These are phyloP conservation scores for Seriola rivoliana DNA, from an alignment of 2,113 vertebrate species.

Conservation along the genomic window DNA sequence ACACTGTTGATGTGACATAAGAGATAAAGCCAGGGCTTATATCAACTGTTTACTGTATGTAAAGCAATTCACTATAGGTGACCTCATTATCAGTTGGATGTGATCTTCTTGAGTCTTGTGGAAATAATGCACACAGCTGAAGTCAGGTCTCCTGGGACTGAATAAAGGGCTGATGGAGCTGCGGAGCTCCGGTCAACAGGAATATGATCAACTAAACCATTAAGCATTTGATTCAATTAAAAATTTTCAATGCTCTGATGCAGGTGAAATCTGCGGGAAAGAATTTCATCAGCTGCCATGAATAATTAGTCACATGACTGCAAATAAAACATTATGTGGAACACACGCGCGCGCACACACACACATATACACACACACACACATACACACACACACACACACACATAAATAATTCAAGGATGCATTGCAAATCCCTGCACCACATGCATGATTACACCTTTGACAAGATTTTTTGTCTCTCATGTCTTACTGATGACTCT, in stretches of 20 bases:
- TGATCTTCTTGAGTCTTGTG: conserved; percentile 31
- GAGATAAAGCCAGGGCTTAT: conserved; percentile 35
- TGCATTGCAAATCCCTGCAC: conserved; percentile 56
- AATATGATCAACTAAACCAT: neutral
- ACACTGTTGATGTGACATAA: conserved; percentile 11
- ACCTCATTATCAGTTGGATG: conserved; percentile 52
- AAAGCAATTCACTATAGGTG: conserved; percentile 30
- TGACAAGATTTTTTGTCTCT: conserved; percentile 37
- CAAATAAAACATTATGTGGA: conserved; percentile 53
- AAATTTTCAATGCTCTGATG: neutral
- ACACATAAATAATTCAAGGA: conserved; percentile 63
- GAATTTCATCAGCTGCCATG: conserved; percentile 47
- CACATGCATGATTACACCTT: conserved; percentile 52
- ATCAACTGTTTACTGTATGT: conserved; percentile 11
- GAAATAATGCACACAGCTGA: conserved; percentile 14
- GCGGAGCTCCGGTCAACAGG: conserved; percentile 30
- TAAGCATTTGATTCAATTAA: conserved; percentile 13
- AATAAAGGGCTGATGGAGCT: conserved; percentile 5
- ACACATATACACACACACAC: neutral
- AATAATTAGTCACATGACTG: conserved; percentile 64
- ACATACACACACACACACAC: conserved; percentile 20
- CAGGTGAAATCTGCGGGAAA: conserved; percentile 44
- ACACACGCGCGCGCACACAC: conserved; percentile 31
- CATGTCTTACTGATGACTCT: conserved; percentile 31
- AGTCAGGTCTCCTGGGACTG: conserved; percentile 11